Evolutionary conservation across 2,113 vertebrate genomes (phyloP).

Genomic region (Oenanthe oenanthe): DNA sequence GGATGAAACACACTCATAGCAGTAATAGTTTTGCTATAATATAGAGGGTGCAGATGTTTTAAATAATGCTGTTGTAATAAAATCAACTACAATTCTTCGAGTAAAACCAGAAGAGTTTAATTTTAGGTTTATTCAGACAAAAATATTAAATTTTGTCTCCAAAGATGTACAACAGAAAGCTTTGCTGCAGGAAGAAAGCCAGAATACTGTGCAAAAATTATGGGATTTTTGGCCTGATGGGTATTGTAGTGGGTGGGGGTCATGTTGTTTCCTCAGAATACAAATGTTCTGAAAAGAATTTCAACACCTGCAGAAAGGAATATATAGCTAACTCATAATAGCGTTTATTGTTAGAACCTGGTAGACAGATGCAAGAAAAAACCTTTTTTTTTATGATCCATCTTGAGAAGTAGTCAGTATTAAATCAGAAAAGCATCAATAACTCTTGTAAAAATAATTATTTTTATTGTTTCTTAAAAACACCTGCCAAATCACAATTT

Average conservation of each 20-base stretch:
- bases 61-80: neutral
- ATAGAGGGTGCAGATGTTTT: neutral
- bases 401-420: neutral
- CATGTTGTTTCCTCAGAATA: neutral
- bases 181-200: neutral
- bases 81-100: neutral
- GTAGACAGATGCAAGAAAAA: neutral
- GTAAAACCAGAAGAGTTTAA: neutral
- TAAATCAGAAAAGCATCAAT: neutral
- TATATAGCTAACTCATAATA: neutral
- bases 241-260: neutral
- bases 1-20: neutral
- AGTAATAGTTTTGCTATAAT: neutral
- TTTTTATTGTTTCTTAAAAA: neutral
- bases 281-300: neutral
- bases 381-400: neutral
- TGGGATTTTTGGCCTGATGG: accelerated
- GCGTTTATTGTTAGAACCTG: neutral
- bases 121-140: neutral
- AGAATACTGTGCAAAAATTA: neutral
- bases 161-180: neutral
- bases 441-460: neutral
- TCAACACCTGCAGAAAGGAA: neutral
- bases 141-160: neutral
- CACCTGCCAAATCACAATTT: neutral